Evolutionary conservation across 2,797 vertebrate genomes (phyloP).

Genomic region (Ctenopoma kingsleyae): DNA sequence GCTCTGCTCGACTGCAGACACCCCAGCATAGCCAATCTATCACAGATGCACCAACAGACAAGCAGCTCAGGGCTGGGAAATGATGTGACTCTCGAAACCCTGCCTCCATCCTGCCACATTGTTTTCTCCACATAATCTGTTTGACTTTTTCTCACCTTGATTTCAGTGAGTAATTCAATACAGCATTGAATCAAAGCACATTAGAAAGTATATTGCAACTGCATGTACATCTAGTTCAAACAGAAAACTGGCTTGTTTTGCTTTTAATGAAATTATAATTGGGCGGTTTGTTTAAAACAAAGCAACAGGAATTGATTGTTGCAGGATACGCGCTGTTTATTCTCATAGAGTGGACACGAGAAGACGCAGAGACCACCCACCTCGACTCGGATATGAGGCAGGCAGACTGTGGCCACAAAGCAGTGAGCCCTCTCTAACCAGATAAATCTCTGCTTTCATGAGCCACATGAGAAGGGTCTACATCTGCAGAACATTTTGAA

Average conservation of each 20-base stretch:
- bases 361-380: slow-evolving; percentile 82
- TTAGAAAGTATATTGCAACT: slow-evolving; percentile 12
- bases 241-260: slow-evolving; percentile 25
- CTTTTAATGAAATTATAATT: slow-evolving; percentile 62
- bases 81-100: slow-evolving; percentile 37
- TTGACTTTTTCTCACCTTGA: slow-evolving; percentile 57
- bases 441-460: slow-evolving; percentile 86
- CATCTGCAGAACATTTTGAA: slow-evolving; percentile 86
- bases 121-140: slow-evolving; percentile 39
- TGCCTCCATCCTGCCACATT: slow-evolving; percentile 43
- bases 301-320: slow-evolving; percentile 52
- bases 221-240: slow-evolving; percentile 36
- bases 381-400: slow-evolving; percentile 66
- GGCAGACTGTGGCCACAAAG: slow-evolving; percentile 71
- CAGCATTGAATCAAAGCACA: slow-evolving; percentile 44
- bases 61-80: slow-evolving; percentile 40
- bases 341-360: slow-evolving; percentile 51
- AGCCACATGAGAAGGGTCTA: slow-evolving; percentile 83
- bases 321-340: slow-evolving; percentile 67
- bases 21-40: slow-evolving; percentile 64
- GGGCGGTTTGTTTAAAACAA: slow-evolving; percentile 51
- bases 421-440: slow-evolving; percentile 80
- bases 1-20: slow-evolving; percentile 54
- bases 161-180: slow-evolving; percentile 43
- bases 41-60: slow-evolving; percentile 59